Evolutionary conservation across 2,113 vertebrate genomes (phyloP).

Genomic region (Microtus richardsoni): DNA sequence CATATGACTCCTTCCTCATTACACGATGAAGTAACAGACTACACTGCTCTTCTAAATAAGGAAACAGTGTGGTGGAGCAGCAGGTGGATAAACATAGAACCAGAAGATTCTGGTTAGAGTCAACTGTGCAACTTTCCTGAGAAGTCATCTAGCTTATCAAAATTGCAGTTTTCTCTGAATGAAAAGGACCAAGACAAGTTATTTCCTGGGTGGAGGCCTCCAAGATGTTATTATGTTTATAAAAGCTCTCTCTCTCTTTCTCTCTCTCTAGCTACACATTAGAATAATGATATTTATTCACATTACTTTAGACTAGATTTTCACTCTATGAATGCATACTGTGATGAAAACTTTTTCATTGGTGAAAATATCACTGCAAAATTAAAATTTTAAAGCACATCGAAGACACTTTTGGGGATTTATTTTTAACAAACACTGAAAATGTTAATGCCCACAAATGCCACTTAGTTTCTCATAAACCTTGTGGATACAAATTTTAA

Average conservation of each 20-base stretch:
- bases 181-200: background rate
- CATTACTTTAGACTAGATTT: background rate
- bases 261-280: background rate
- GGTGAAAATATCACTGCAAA: conserved; percentile 20
- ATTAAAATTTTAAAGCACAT: background rate
- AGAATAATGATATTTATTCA: background rate
- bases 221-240: background rate
- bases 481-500: conserved; percentile 24
- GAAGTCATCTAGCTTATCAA: background rate
- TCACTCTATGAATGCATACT: background rate
- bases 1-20: background rate
- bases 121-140: background rate
- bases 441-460: background rate
- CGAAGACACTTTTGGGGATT: background rate
- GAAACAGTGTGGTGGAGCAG: background rate
- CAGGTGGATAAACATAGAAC: background rate
- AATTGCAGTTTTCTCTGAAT: background rate
- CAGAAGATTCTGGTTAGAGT: background rate
- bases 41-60: background rate
- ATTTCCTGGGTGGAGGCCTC: background rate
- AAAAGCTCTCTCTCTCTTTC: background rate
- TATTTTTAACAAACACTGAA: background rate
- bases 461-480: background rate
- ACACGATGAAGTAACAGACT: background rate
- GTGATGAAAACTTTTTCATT: background rate